Evolutionary conservation across 2,797 vertebrate species (phyloP).

Genomic region (Myioborus melanocephalus): DNA sequence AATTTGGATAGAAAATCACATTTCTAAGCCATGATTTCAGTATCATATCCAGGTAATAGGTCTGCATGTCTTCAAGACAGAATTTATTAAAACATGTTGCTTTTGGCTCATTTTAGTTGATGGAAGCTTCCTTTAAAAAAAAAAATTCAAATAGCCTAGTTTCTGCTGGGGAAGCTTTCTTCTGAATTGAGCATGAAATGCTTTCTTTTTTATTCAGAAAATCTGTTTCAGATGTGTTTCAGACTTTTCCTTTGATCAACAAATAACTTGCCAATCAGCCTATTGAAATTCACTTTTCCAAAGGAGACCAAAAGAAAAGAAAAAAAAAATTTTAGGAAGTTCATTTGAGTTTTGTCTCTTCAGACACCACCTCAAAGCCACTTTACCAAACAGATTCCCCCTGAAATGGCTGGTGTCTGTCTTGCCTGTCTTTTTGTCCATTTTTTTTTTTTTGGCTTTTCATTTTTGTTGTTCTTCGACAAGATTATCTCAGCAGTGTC

Average conservation of each 20-base stretch:
- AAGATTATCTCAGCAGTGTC: conserved; percentile 51
- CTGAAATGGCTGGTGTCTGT: neutral
- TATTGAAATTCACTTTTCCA: neutral
- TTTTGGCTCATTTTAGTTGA: neutral
- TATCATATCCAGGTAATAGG: neutral
- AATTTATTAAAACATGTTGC: neutral
- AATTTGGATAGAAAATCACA: neutral
- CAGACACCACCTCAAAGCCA: neutral
- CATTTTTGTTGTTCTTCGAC: conserved; percentile 52
- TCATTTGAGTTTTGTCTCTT: conserved; percentile 23
- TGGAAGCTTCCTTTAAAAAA: neutral
- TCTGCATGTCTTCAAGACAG: neutral
- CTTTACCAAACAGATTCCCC: conserved; percentile 9
- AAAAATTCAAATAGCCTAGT: neutral
- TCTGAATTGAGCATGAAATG: neutral
- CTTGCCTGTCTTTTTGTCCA: neutral
- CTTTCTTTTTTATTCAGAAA: neutral
- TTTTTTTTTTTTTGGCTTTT: neutral
- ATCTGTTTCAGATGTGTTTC: neutral
- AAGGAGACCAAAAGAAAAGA: neutral
- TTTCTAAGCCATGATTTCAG: neutral
- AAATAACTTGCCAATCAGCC: neutral
- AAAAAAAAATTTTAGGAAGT: neutral
- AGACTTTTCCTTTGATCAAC: conserved; percentile 34
- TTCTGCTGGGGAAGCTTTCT: neutral